Conservation (phyloP, 2,113 vertebrate genomes). For the Poecilia latipinna region DNA sequence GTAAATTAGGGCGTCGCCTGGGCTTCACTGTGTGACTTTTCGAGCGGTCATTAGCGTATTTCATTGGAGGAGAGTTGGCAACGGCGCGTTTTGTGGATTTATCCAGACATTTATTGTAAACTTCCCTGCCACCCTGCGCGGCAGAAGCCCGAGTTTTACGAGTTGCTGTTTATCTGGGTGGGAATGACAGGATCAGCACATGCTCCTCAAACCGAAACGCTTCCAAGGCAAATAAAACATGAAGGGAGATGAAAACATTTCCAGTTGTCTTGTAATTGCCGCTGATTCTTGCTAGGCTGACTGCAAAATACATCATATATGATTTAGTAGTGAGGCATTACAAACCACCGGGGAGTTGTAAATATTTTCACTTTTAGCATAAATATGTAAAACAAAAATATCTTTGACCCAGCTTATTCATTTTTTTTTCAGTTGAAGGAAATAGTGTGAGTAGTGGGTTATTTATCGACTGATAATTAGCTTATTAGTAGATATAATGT, state of each 20-base stretch:
- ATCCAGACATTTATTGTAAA: constrained; percentile 75
- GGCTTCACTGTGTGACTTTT: constrained; percentile 49
- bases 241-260: constrained; percentile 51
- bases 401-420: not conserved
- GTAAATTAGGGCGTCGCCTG: constrained; percentile 43
- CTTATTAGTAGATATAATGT: not conserved
- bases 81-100: constrained; percentile 61
- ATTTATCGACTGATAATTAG: not conserved
- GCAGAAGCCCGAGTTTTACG: constrained; percentile 71
- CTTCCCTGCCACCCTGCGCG: constrained; percentile 62
- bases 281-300: constrained; percentile 38
- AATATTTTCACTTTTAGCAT: constrained; percentile 5
- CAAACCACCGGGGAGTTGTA: not conserved
- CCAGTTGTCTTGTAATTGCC: constrained; percentile 58
- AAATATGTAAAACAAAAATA: not conserved
- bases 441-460: no score
- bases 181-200: constrained; percentile 52
- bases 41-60: constrained; percentile 65
- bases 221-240: constrained; percentile 68
- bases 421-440: no score
- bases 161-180: constrained; percentile 66
- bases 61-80: constrained; percentile 68
- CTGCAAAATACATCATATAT: constrained; percentile 38
- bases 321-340: constrained; percentile 10
- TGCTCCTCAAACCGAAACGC: constrained; percentile 41